phyloP scores from a whole-genome alignment of 2,113 vertebrate genomes.

The Anoura caudifer region DNA sequence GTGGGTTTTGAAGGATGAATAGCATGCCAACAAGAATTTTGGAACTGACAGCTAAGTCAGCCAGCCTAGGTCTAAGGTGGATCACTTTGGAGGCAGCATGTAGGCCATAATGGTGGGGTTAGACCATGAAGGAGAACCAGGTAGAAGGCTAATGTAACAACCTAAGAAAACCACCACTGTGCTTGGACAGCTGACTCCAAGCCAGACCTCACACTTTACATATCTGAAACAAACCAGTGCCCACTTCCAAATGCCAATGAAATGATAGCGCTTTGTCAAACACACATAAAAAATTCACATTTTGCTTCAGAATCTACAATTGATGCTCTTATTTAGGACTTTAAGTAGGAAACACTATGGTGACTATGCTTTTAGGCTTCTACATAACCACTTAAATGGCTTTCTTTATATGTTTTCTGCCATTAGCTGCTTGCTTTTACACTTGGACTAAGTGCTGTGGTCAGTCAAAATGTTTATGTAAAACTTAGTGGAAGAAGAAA shows the following conservation, averaged over 20 bases:
- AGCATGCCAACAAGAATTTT: not conserved
- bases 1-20: not conserved
- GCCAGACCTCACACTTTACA: not conserved
- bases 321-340: not conserved
- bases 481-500: conserved; percentile 17
- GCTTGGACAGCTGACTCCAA: not conserved
- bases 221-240: conserved; percentile 30
- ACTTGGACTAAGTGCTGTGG: not conserved
- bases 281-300: not conserved
- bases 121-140: not conserved
- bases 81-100: not conserved
- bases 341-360: not conserved
- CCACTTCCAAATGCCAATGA: not conserved
- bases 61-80: not conserved
- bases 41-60: not conserved
- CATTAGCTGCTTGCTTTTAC: conserved; percentile 7
- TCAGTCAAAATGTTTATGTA: not conserved
- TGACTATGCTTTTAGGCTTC: not conserved
- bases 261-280: conserved; percentile 8
- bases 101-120: not conserved
- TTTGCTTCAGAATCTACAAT: not conserved
- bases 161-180: not conserved
- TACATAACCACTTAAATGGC: not conserved
- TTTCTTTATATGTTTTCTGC: not conserved
- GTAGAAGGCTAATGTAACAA: not conserved